Evolutionary conservation across 2,797 vertebrate species (phyloP).

Genomic region (Nasua narica): DNA sequence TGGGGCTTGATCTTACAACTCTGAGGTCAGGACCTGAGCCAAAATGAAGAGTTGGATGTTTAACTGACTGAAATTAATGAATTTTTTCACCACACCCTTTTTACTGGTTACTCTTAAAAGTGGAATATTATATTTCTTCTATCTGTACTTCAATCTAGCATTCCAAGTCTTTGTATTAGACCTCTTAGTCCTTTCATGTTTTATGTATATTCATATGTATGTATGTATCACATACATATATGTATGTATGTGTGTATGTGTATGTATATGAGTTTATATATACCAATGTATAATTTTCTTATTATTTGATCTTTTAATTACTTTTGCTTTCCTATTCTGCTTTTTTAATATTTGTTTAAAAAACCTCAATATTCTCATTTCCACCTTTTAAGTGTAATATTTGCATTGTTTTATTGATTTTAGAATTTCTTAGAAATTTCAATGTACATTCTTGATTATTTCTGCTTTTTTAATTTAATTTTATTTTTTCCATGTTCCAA

Average conservation of each 20-base stretch:
- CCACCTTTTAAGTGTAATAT: neutral
- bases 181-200: neutral
- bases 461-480: neutral
- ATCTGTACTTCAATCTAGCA: neutral
- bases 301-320: neutral
- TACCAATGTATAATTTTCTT: neutral
- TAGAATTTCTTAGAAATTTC: neutral
- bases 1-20: neutral
- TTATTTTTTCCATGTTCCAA: too few species aligned
- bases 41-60: neutral
- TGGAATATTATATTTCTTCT: neutral
- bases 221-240: rapidly evolving
- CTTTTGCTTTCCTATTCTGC: neutral
- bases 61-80: too few species aligned
- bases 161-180: neutral
- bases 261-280: too few species aligned
- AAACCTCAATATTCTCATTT: neutral
- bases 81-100: neutral
- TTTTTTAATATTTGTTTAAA: neutral
- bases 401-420: neutral
- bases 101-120: neutral
- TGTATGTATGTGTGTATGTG: rapidly evolving
- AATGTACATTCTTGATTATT: neutral
- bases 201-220: neutral
- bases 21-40: neutral